Evolutionary conservation across 2,113 vertebrate genomes (phyloP).

Genomic region (Propithecus coquereli): DNA sequence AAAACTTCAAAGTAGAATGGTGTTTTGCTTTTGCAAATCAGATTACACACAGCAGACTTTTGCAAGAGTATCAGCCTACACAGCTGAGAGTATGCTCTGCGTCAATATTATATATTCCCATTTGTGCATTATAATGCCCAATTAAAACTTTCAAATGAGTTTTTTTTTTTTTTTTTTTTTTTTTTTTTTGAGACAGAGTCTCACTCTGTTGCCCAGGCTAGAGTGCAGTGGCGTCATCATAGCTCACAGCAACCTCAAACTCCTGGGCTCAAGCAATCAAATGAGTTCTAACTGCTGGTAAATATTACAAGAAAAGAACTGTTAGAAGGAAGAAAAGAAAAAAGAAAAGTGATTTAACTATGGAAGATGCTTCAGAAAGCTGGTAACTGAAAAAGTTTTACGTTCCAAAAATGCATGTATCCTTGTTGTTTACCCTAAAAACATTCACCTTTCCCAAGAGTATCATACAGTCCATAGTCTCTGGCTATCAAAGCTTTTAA

Average conservation of each 20-base stretch:
- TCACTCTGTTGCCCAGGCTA: too few relatives aligned
- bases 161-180: background rate
- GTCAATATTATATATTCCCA: accelerated
- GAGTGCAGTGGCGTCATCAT: too few relatives aligned
- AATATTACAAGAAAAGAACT: background rate
- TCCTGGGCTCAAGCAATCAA: too few relatives aligned
- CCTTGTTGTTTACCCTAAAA: background rate
- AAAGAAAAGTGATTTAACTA: background rate
- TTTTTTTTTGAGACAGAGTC: too few relatives aligned
- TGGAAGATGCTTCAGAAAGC: background rate
- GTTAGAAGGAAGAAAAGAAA: background rate
- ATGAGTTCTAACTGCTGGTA: background rate
- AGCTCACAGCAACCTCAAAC: too few relatives aligned
- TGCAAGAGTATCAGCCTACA: background rate
- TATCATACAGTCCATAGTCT: too few relatives aligned
- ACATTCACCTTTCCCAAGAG: background rate
- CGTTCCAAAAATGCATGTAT: background rate
- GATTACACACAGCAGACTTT: background rate
- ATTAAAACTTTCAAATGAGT: background rate
- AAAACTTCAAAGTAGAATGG: background rate
- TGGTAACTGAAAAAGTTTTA: background rate
- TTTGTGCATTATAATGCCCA: accelerated
- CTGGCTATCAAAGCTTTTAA: background rate
- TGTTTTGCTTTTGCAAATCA: background rate
- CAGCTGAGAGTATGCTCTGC: background rate